Evolutionary conservation across 2,113 vertebrate species (phyloP).

Genomic region (Cisticola juncidis): DNA sequence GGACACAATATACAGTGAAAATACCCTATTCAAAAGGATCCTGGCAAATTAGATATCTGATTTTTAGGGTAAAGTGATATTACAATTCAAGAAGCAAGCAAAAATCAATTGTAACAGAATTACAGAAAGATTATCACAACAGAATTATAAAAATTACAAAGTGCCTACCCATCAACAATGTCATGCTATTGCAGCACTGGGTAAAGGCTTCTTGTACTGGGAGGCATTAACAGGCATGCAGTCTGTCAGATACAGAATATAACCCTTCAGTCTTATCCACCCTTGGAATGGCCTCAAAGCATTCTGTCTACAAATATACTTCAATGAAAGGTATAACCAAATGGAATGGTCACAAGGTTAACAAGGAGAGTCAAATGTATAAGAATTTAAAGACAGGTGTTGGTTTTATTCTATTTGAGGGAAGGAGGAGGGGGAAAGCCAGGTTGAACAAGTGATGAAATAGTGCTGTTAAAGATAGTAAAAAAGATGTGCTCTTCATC

Average conservation of each 20-base stretch:
- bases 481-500: background rate
- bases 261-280: background rate
- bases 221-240: background rate
- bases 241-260: background rate
- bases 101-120: background rate
- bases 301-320: background rate
- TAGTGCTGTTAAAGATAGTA: background rate
- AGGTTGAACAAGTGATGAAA: background rate
- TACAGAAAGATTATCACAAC: background rate
- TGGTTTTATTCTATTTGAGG: background rate
- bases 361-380: background rate
- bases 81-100: background rate
- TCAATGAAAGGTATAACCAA: background rate
- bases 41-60: background rate
- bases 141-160: background rate
- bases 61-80: background rate
- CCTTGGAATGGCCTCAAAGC: background rate
- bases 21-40: background rate
- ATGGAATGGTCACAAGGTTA: background rate
- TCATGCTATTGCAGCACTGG: background rate
- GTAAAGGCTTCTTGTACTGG: background rate
- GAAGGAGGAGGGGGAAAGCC: rapidly evolving
- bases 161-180: background rate
- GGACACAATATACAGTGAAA: background rate
- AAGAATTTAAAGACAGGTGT: background rate